A percentile compares a stretch with the other conserved stretches of the same genome.
These are phyloP conservation scores for Nothura maculosa DNA, from an alignment of 2,797 vertebrate species.

Conservation along the genomic window DNA sequence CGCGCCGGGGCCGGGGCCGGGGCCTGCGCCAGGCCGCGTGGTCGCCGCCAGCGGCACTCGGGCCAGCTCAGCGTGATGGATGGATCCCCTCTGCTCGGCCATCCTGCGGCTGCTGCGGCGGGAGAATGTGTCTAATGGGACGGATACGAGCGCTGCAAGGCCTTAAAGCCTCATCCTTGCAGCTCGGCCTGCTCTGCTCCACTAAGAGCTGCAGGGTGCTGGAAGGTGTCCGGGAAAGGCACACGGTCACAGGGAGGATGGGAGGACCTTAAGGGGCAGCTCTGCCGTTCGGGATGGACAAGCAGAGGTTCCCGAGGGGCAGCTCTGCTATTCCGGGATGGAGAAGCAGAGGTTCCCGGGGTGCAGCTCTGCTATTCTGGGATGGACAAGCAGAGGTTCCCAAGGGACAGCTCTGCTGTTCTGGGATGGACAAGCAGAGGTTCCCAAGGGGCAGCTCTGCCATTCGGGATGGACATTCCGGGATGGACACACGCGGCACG, in stretches of 20 bases:
- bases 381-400: too few relatives aligned
- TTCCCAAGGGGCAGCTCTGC: not conserved
- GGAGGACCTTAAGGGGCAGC: too few relatives aligned
- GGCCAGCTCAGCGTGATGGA: slow-evolving; percentile 53
- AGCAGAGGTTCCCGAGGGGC: too few relatives aligned
- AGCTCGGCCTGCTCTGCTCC: slow-evolving; percentile 22
- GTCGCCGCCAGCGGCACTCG: slow-evolving; percentile 77
- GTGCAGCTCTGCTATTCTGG: too few relatives aligned
- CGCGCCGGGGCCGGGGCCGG: slow-evolving; percentile 75
- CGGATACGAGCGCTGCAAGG: slow-evolving; percentile 71
- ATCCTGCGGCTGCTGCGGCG: not conserved
- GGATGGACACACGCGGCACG: not conserved
- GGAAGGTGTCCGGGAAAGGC: slow-evolving; percentile 68
- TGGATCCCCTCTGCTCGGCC: slow-evolving; percentile 70
- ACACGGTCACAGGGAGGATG: slow-evolving; percentile 66
- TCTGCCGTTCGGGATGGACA: too few relatives aligned
- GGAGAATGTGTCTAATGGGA: slow-evolving; percentile 79
- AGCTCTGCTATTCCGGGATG: too few relatives aligned
- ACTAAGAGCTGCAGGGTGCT: slow-evolving; percentile 75
- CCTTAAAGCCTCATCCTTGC: slow-evolving; percentile 75
- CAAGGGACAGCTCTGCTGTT: too few relatives aligned
- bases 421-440: too few relatives aligned
- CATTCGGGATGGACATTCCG: not conserved
- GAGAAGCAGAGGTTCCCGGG: too few relatives aligned
- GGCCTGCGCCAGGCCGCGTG: slow-evolving; percentile 70